phyloP scores from a whole-genome alignment of 2,113 vertebrate species.

The sheep (Ovis aries) region DNA sequence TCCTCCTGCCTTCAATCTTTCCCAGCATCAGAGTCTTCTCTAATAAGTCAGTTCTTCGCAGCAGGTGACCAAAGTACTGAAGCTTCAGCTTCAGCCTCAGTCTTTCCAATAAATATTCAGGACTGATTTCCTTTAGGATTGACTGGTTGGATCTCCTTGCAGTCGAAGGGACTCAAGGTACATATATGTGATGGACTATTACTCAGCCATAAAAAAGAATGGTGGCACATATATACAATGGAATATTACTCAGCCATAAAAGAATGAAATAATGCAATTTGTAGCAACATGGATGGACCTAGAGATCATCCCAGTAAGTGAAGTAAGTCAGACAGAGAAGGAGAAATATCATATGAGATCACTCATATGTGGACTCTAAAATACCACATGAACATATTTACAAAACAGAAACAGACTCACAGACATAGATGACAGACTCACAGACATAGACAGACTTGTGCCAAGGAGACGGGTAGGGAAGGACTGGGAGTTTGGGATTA shows the following conservation, averaged over 20 bases:
- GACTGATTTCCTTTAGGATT: not conserved
- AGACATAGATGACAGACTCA: not conserved
- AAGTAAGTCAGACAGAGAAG: not conserved
- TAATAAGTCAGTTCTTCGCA: not conserved
- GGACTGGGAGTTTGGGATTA: not conserved
- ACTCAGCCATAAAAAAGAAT: not conserved
- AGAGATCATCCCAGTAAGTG: not conserved
- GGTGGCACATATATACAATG: not conserved
- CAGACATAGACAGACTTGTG: not conserved
- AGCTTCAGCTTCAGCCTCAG: not conserved
- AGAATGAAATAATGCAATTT: not conserved
- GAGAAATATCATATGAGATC: not conserved
- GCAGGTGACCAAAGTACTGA: not conserved
- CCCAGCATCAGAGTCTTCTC: not conserved
- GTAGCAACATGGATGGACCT: not conserved
- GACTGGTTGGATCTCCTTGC: not conserved
- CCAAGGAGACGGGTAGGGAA: not conserved
- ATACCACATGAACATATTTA: not conserved
- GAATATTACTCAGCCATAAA: not conserved
- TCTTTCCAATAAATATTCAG: not conserved
- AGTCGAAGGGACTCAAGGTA: not conserved
- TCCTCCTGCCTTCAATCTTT: not conserved
- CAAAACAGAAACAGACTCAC: not conserved
- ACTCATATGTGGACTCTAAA: no score
- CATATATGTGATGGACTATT: not conserved